Evolutionary conservation across 2,797 vertebrate species (phyloP), one percentile per base, ranked within the genome.

Genomic region (Amphiprion clarkii): DNA sequence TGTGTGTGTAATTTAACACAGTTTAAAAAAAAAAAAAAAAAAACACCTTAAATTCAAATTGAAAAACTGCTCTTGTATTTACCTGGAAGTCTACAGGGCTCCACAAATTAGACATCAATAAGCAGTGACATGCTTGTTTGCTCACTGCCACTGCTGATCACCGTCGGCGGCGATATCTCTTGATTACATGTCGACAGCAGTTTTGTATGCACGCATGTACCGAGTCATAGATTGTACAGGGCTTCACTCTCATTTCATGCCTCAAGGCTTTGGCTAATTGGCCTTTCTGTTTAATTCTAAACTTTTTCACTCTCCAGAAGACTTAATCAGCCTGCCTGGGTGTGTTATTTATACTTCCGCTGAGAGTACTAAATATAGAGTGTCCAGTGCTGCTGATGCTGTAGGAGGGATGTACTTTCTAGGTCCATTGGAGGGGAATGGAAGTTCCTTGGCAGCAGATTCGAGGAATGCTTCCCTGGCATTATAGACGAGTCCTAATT

Each of bases 241-340:
- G 76, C 76, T 83, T 70, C 69, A 17, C 66, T 86, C 80, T 84
- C 74, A 78, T 81, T 76, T 88, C 82, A 85, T 82, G 78, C 75
- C 81, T 61, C 62, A 78, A 64, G 79, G 80, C 76, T 57, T 82
- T 25, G 77, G 54, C 71, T 89, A 87, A 89, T 91, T 89, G 85
- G 74, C 76, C 76, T 84, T 75, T 85, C 71, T 77, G 67, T 88
- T 89, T 85, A 69, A 87, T 74, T 83, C 76, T 61, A 69, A 87
- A 88, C 65, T 76, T 93, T 76, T 80, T 55, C 70, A 68, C 66
- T 88, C 80, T 83, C 70, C 67, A 78, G 42, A 85, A 80, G 81
- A 79, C 77, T 71, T 79, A 78, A 85, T 88, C 81, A 65, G 68
- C 74, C 74, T 10, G 60, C 66, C 63, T 71, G 56, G 58, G 58